Conservation (phyloP, 2,888 invertebrate species). For the Anodontia alba region DNA sequence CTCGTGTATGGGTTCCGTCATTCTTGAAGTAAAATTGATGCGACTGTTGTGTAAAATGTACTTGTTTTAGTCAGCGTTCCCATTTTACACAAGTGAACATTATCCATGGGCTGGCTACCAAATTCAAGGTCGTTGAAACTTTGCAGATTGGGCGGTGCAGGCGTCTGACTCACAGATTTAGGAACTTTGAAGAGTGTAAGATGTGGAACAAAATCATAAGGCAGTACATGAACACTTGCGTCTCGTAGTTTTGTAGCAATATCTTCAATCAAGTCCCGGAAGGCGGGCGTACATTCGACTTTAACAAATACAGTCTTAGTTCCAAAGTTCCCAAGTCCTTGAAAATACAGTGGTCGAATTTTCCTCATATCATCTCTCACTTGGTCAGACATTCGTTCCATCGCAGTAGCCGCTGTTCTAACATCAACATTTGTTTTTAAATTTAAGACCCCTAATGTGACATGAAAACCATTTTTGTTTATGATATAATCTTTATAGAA, state of each 20-base stretch:
- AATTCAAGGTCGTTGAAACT: constrained; percentile 75
- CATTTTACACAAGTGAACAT: constrained; percentile 83
- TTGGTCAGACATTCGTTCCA: constrained; percentile 64
- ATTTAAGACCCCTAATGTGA: constrained; percentile 84
- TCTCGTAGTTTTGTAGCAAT: constrained; percentile 75
- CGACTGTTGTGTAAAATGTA: too few species aligned
- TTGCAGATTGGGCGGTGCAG: constrained; percentile 76
- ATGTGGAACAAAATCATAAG: constrained; percentile 82
- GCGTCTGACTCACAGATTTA: constrained; percentile 61
- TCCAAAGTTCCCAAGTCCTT: constrained; percentile 83
- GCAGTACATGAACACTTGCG: constrained; percentile 79
- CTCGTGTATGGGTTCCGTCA: too few species aligned
- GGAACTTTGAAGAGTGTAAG: constrained; percentile 84
- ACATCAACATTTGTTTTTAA: constrained; percentile 78
- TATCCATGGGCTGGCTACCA: constrained; percentile 80
- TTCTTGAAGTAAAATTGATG: too few species aligned
- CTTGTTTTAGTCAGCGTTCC: constrained; percentile 48
- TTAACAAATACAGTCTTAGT: constrained; percentile 83
- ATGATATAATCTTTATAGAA: constrained; percentile 76
- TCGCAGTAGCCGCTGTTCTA: constrained; percentile 64
- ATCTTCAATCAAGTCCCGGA: constrained; percentile 77
- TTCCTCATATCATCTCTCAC: constrained; percentile 61
- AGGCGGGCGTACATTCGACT: constrained; percentile 74
- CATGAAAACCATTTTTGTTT: constrained; percentile 76
- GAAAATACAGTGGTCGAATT: constrained; percentile 68